Base-by-base conservation (phyloP, 2,888 invertebrate species). In the Pycnomerus fuliginosus region DNA sequence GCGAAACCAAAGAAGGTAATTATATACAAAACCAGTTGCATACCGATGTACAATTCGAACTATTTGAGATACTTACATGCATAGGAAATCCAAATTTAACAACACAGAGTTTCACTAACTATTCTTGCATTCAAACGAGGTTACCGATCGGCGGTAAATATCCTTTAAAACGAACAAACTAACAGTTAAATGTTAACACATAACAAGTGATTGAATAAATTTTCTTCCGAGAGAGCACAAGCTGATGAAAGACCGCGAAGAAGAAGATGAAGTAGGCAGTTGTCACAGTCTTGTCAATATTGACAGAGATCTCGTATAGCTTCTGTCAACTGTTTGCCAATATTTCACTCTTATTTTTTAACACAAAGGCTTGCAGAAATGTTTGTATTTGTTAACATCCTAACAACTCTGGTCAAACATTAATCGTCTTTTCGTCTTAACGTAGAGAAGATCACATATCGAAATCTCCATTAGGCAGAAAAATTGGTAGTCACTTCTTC, bases 251-350 rank as follows among this genome's bases (percentile, higher is more conserved):
- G n/a, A n/a, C n/a, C n/a, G n/a, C 23, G 24, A 24, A n/a, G 16
- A 27, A 30, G 37, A 25, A 37, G 15, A 24, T 29, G 23, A 23
- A 11, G 16, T 32, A 20, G 28, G 25, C 15, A 16, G 46, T 46
- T 45, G 55, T 39, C 52, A 45, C 52, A 54, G 45, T 53, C 49
- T 50, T 39, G 46, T 56, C 52, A 61, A 63, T 63, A 61, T 63
- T 63, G 57, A 58, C 61, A 58, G 52, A 58, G 53, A 58, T 57
- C 58, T 60, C 54, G 48, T 48, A n/a, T 40, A 43, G 50, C 54
- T 55, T 51, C 55, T 55, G 53, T 58, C 51, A 52, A 57, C 48
- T 59, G 52, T 61, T 53, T 60, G 44, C 60, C 29, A 34, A 55
- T 51, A 52, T 53, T 60, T 55, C 56, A 58, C 59, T 56, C 53